A percentile compares a stretch with the other conserved stretches of the same genome.
These are phyloP conservation scores for Chelon labrosus DNA, from an alignment of 2,797 vertebrate genomes.

Conservation along the genomic window DNA sequence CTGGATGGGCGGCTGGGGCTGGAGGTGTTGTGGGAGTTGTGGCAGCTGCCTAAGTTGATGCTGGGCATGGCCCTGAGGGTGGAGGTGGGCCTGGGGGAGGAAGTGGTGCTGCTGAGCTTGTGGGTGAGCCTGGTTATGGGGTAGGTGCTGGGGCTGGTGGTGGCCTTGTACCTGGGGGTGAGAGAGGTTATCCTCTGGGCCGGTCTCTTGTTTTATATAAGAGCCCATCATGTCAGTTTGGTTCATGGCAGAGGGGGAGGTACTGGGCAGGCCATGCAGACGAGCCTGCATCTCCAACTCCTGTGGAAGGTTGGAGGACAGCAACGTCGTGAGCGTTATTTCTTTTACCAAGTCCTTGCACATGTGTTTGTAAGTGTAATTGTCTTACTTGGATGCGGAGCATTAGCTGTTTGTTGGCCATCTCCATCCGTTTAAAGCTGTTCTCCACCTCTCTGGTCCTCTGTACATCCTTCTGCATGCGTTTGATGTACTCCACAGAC, in stretches of 20 bases:
- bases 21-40: conserved; percentile 80
- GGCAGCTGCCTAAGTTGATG: conserved; percentile 73
- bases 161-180: conserved; percentile 74
- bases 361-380: neutral
- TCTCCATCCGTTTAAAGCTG: conserved; percentile 95
- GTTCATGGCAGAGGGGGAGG: conserved; percentile 90
- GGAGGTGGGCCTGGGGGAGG: conserved; percentile 78
- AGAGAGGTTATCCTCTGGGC: conserved; percentile 86
- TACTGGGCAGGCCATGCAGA: conserved; percentile 90
- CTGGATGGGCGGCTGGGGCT: conserved; percentile 81
- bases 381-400: conserved; percentile 93
- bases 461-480: conserved; percentile 97
- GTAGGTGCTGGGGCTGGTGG: conserved; percentile 73
- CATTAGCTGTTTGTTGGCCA: conserved; percentile 95
- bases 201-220: conserved; percentile 92
- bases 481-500: conserved; percentile 97
- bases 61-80: conserved; percentile 70
- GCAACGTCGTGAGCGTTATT: neutral
- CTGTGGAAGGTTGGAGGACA: conserved; percentile 71
- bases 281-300: conserved; percentile 98
- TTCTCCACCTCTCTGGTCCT: conserved; percentile 94
- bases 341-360: neutral
- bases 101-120: conserved; percentile 84
- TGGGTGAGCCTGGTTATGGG: conserved; percentile 67
- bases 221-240: conserved; percentile 86